Conservation (phyloP, 2,888 invertebrate genomes). For the Hipparchia semele region DNA sequence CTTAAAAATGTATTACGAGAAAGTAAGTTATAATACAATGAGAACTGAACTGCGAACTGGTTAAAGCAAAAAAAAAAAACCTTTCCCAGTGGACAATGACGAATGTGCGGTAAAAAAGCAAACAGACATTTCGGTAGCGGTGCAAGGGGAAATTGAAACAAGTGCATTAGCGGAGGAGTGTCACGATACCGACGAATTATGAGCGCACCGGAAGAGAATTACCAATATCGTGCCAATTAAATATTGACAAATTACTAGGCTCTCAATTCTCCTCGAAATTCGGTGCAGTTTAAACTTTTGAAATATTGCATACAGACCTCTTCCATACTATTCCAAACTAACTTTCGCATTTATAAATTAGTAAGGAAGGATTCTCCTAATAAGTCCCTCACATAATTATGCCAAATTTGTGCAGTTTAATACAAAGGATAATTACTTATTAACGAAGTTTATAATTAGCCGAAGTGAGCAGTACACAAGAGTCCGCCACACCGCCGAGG, state of each 20-base stretch:
- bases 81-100: constrained; percentile 64
- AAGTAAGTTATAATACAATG: constrained; percentile 3
- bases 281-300: not conserved
- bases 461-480: constrained; percentile 64
- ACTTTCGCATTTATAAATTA: too few relatives aligned
- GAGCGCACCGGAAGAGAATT: constrained; percentile 50
- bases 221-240: constrained; percentile 44
- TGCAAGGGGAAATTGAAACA: constrained; percentile 74
- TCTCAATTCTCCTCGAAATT: not conserved
- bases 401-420: constrained; percentile 26
- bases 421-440: constrained; percentile 56
- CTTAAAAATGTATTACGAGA: not conserved
- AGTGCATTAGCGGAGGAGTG: constrained; percentile 66
- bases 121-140: constrained; percentile 52
- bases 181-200: constrained; percentile 71
- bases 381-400: not conserved
- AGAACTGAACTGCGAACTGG: constrained; percentile 1
- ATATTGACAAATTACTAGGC: constrained; percentile 21
- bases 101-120: constrained; percentile 71
- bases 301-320: not conserved
- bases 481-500: constrained; percentile 56
- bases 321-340: too few relatives aligned
- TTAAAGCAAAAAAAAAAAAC: constrained; percentile 9
- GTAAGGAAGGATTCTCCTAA: too few relatives aligned
- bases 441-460: constrained; percentile 71